phyloP scores from a whole-genome alignment of 2,113 vertebrate genomes.

The Hirundichthys speculiger region DNA sequence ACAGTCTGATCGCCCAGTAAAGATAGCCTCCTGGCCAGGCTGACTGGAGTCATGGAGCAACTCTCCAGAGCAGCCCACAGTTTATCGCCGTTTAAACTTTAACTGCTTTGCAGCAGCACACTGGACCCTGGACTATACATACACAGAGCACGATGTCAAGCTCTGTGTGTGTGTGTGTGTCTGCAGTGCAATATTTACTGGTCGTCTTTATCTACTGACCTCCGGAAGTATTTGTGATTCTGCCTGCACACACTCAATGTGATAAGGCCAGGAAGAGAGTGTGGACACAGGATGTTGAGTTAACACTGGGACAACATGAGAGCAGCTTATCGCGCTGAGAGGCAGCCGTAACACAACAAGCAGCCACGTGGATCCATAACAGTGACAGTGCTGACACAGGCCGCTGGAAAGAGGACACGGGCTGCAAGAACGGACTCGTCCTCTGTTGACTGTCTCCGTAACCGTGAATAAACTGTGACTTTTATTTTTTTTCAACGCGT shows the following conservation, averaged over 20 bases:
- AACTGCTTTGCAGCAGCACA: constrained; percentile 45
- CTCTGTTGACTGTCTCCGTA: background rate
- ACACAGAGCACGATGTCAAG: background rate
- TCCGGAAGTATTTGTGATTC: constrained; percentile 71
- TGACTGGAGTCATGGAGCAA: constrained; percentile 6
- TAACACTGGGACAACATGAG: constrained; percentile 64
- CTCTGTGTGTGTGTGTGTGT: constrained; percentile 7
- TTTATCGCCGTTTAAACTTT: constrained; percentile 64
- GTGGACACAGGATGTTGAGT: constrained; percentile 70
- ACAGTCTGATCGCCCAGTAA: constrained; percentile 6
- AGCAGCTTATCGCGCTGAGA: constrained; percentile 55
- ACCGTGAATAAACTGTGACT: background rate
- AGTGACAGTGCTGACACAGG: constrained; percentile 22
- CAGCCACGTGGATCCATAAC: constrained; percentile 33
- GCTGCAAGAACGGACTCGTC: background rate
- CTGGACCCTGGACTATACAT: constrained; percentile 63
- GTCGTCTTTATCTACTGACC: constrained; percentile 64
- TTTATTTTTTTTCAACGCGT: no score
- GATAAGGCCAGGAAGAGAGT: constrained; percentile 69
- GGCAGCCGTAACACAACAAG: constrained; percentile 32
- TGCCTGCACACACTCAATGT: constrained; percentile 44
- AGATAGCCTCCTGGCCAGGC: background rate
- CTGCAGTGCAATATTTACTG: constrained; percentile 47
- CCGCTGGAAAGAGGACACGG: background rate
- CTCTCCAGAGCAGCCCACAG: background rate